These are phyloP conservation scores for Pseudopipra pipra DNA, from an alignment of 2,113 vertebrate species.

Conservation along the genomic window DNA sequence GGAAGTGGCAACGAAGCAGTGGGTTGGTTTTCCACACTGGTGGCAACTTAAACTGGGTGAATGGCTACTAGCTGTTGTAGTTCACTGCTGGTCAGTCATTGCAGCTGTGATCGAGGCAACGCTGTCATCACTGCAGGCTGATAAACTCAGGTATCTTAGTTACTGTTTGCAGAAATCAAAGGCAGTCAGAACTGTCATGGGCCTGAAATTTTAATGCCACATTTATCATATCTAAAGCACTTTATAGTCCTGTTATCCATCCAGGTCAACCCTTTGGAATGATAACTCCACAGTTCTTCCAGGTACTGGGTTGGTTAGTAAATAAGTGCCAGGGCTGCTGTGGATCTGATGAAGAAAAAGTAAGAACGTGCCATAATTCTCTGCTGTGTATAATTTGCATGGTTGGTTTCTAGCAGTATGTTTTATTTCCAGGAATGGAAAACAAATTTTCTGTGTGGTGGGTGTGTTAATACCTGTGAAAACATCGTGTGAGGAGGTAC, in stretches of 20 bases:
- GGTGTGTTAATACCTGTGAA: neutral
- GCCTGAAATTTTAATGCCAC: neutral
- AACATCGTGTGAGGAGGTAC: neutral
- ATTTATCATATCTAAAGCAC: neutral
- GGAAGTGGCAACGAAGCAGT: accelerated
- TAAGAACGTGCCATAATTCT: neutral
- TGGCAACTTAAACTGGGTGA: accelerated
- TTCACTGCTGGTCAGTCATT: neutral
- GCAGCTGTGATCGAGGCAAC: neutral
- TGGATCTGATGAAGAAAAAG: neutral
- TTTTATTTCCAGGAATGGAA: neutral
- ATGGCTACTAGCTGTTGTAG: neutral
- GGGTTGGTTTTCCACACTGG: neutral
- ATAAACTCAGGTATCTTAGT: neutral
- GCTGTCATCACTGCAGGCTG: neutral
- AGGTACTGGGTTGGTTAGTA: neutral
- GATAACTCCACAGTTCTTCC: neutral
- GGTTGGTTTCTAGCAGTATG: neutral
- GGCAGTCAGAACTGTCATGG: neutral
- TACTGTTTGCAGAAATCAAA: neutral
- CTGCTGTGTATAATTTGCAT: neutral
- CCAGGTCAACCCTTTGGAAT: neutral
- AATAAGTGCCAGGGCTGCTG: neutral
- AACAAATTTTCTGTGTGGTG: accelerated
- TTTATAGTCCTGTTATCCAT: neutral